A percentile compares a stretch with the other conserved stretches of the same genome.
Conservation (phyloP, 2,888 invertebrate species). For the Drosophila mayaguana region DNA sequence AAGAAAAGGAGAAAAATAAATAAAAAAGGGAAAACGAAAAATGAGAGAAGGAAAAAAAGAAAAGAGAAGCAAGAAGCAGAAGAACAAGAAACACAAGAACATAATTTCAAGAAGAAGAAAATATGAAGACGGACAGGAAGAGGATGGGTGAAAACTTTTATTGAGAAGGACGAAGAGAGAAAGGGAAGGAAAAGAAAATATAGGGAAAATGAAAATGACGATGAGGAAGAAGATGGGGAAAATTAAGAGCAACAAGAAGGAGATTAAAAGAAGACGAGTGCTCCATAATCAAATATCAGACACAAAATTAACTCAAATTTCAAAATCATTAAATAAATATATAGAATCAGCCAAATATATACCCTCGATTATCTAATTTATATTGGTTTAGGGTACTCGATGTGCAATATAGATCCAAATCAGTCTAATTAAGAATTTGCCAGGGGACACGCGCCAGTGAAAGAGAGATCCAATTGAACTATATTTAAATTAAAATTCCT, state of each 20-base stretch:
- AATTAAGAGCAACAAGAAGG: not conserved
- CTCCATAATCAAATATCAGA: not conserved
- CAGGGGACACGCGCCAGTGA: conserved; percentile 26
- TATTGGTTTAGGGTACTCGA: not conserved
- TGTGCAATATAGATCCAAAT: not conserved
- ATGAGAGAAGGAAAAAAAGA: too few species aligned
- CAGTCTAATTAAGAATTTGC: conserved; percentile 2
- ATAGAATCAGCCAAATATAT: not conserved
- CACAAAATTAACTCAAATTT: not conserved
- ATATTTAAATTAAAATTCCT: conserved; percentile 17
- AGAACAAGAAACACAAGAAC: too few species aligned
- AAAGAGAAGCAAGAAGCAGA: too few species aligned
- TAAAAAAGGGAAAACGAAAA: too few species aligned
- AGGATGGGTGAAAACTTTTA: too few species aligned
- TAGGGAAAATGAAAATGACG: not conserved
- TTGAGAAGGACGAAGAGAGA: too few species aligned
- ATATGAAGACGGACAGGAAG: too few species aligned
- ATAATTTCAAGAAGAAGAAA: too few species aligned
- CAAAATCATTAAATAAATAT: not conserved
- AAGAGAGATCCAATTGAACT: conserved; percentile 23
- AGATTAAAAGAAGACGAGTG: not conserved
- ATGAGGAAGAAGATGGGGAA: too few species aligned
- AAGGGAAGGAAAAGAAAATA: not conserved
- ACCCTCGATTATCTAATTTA: not conserved
- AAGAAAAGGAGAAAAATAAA: too few species aligned